These are phyloP conservation scores for Ditylenchus weischeri DNA, from an alignment of 2,888 invertebrate species.

Conservation along the genomic window DNA sequence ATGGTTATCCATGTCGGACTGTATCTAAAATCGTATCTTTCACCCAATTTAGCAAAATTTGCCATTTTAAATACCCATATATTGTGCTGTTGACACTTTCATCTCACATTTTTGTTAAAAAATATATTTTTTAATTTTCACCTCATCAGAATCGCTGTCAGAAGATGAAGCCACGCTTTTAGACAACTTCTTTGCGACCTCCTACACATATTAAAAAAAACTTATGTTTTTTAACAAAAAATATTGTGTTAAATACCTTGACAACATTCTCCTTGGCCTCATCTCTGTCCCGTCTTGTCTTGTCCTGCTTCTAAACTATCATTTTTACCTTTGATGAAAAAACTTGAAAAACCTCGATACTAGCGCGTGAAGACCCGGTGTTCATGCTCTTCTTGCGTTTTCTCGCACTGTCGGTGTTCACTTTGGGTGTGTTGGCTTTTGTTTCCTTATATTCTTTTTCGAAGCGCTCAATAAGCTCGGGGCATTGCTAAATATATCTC, in stretches of 20 bases:
- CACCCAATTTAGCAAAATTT: too few relatives aligned
- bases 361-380: background rate
- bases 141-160: constrained; percentile 19
- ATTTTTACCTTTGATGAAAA: background rate
- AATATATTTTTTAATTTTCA: background rate
- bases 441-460: constrained; percentile 17
- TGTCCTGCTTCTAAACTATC: constrained; percentile 17
- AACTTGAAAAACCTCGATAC: background rate
- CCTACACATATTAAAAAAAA: background rate
- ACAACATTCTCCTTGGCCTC: constrained; percentile 4
- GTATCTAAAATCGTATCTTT: too few relatives aligned
- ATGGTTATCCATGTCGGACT: too few relatives aligned
- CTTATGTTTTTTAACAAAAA: background rate
- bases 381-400: too few relatives aligned
- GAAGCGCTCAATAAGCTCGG: constrained; percentile 25
- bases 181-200: constrained; percentile 9
- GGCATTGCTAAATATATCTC: constrained; percentile 18
- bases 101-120: background rate
- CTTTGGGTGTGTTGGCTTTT: constrained; percentile 8
- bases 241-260: constrained; percentile 2
- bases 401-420: background rate
- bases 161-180: constrained; percentile 18
- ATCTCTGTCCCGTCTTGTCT: constrained; percentile 7
- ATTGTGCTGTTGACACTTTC: too few relatives aligned
- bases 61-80: too few relatives aligned